phyloP scores from a whole-genome alignment of 2,113 vertebrate species.

The Pachypanchax playfairii region DNA sequence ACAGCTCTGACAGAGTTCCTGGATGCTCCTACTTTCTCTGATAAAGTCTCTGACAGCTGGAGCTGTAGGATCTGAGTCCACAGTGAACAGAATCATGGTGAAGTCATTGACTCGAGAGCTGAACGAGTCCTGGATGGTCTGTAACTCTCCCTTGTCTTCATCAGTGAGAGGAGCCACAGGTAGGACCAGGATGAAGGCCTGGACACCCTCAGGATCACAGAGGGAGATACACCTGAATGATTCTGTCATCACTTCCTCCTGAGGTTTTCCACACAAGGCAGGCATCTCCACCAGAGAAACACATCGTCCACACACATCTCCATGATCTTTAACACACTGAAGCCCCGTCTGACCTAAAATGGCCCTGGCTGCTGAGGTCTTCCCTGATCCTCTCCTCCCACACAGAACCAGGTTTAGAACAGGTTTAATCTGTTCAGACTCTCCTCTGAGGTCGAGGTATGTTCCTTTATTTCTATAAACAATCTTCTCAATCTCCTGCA shows the following conservation, averaged over 20 bases:
- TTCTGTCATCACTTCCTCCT: not conserved
- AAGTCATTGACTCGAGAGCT: constrained; percentile 10
- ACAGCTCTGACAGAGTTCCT: constrained; percentile 15
- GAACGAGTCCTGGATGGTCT: constrained; percentile 30
- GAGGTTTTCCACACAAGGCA: constrained; percentile 24
- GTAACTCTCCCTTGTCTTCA: constrained; percentile 48
- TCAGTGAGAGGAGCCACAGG: constrained; percentile 14
- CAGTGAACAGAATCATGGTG: constrained; percentile 35
- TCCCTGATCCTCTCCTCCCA: constrained; percentile 30
- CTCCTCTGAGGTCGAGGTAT: not conserved
- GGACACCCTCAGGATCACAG: constrained; percentile 35
- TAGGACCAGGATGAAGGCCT: constrained; percentile 47
- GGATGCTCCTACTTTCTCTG: constrained; percentile 19
- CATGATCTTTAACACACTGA: constrained; percentile 27
- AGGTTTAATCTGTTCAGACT: not conserved
- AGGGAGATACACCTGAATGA: not conserved
- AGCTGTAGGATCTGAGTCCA: constrained; percentile 13
- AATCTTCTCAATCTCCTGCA: not conserved
- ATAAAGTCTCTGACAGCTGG: not conserved
- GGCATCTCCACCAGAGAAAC: constrained; percentile 49
- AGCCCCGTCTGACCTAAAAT: constrained; percentile 23
- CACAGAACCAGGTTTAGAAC: constrained; percentile 25
- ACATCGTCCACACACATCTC: constrained; percentile 14
- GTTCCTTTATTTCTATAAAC: not conserved
- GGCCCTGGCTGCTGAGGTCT: constrained; percentile 20